Percentiles rank a stretch among this genome's conserved stretches.
These are phyloP conservation scores for Dusona sp. DNA, from an alignment of 2,888 invertebrate species.

Conservation along the genomic window DNA sequence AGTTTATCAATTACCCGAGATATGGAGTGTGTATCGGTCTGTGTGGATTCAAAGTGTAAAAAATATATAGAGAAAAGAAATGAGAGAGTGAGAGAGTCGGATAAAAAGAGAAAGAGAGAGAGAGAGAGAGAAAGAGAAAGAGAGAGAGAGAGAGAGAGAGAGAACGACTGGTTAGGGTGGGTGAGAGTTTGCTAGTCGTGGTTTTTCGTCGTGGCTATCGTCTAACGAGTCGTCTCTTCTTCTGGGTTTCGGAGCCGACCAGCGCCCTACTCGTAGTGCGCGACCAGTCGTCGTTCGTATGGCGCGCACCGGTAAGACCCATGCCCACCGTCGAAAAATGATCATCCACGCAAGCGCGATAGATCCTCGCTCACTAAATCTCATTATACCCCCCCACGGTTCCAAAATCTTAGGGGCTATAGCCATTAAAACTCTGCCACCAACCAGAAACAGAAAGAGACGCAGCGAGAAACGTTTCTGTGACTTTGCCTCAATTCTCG, in stretches of 20 bases:
- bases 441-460: conserved; percentile 11
- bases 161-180: conserved; percentile 69
- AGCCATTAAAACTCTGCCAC: conserved; percentile 4
- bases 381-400: conserved; percentile 23
- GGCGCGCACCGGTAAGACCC: conserved; percentile 85
- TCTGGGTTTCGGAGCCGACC: conserved; percentile 84
- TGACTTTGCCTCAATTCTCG: conserved; percentile 32
- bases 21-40: conserved; percentile 46
- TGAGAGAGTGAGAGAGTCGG: conserved; percentile 36
- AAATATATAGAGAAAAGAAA: conserved; percentile 41
- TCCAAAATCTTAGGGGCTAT: conserved; percentile 39
- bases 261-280: conserved; percentile 87
- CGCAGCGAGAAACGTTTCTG: not conserved
- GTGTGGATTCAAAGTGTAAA: conserved; percentile 37
- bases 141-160: conserved; percentile 49
- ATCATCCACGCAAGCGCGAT: conserved; percentile 80
- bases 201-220: conserved; percentile 72
- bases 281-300: conserved; percentile 88
- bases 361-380: conserved; percentile 70
- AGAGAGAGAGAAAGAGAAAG: conserved; percentile 51
- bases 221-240: conserved; percentile 75
- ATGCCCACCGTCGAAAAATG: conserved; percentile 81
- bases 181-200: conserved; percentile 70
- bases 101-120: conserved; percentile 35
- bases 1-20: conserved; percentile 63